These are phyloP conservation scores for Trichacis sp. DNA, from an alignment of 2,888 invertebrate genomes.

Conservation along the genomic window DNA sequence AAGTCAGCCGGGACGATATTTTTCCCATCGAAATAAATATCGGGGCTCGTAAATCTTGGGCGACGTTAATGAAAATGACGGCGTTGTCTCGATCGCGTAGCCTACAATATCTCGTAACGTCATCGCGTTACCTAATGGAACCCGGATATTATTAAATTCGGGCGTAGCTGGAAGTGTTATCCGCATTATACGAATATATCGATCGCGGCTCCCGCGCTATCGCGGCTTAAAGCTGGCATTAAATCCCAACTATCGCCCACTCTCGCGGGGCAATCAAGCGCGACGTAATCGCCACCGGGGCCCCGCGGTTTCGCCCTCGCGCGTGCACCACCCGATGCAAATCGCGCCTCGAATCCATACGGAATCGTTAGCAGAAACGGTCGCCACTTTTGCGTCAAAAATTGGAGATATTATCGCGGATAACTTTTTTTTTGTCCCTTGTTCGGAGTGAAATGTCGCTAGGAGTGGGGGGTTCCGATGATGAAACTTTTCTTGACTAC, in stretches of 20 bases:
- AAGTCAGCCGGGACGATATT: background rate
- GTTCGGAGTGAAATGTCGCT: too few species aligned
- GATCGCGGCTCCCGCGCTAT: slow-evolving; percentile 26
- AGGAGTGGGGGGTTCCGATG: too few species aligned
- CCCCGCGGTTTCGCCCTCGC: background rate
- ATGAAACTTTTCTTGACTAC: too few species aligned
- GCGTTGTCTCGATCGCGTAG: background rate
- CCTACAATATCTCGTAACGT: slow-evolving; percentile 13
- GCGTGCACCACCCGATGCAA: background rate
- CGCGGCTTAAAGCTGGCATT: slow-evolving; percentile 39
- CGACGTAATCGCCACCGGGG: slow-evolving; percentile 22
- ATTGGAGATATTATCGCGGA: too few species aligned
- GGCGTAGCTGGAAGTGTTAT: slow-evolving; percentile 16
- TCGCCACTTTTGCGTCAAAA: too few species aligned
- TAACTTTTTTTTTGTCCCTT: too few species aligned
- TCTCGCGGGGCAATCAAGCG: slow-evolving; percentile 35
- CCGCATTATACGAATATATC: slow-evolving; percentile 15
- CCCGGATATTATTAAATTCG: slow-evolving; percentile 16
- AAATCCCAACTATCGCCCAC: slow-evolving; percentile 38
- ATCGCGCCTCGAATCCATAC: slow-evolving; percentile 4
- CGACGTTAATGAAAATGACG: slow-evolving; percentile 12
- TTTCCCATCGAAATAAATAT: slow-evolving; percentile 1
- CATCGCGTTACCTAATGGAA: slow-evolving; percentile 13
- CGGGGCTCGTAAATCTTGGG: background rate
- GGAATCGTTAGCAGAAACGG: too few species aligned